Percentiles rank a stretch among this genome's conserved stretches.
Conservation (phyloP, 1,140 invertebrate species). For the Drosophila carrolli region DNA sequence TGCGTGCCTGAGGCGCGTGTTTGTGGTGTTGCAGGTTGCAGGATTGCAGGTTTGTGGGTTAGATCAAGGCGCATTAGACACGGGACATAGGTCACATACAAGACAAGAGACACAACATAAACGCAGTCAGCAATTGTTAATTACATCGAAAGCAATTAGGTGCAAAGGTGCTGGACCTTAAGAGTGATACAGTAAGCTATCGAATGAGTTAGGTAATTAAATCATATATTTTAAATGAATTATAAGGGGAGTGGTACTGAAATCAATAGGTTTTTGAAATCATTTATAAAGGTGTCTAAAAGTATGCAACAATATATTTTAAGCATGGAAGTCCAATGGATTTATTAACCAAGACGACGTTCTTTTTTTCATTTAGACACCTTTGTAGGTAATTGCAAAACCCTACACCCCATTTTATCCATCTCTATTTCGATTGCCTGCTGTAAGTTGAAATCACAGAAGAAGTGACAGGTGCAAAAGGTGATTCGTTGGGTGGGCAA, state of each 20-base stretch:
- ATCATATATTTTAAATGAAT: too few species aligned
- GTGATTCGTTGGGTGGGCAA: constrained; percentile 45
- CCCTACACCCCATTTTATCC: too few species aligned
- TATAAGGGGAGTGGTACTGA: too few species aligned
- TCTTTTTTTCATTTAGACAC: too few species aligned
- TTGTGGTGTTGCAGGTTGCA: constrained; percentile 32
- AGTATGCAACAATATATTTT: too few species aligned
- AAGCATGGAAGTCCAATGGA: too few species aligned
- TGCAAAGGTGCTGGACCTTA: constrained; percentile 9
- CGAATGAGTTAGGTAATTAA: background rate
- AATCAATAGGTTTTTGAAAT: too few species aligned
- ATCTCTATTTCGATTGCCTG: background rate
- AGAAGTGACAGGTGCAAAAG: constrained; percentile 28
- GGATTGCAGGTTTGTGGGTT: constrained; percentile 46
- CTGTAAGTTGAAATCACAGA: constrained; percentile 22
- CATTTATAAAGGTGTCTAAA: too few species aligned
- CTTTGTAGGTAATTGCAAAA: too few species aligned
- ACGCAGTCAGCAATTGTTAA: constrained; percentile 52
- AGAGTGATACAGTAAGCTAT: constrained; percentile 4
- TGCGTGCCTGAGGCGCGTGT: constrained; percentile 85
- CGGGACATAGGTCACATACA: constrained; percentile 62
- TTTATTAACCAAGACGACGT: too few species aligned
- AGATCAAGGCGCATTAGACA: constrained; percentile 65
- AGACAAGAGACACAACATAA: constrained; percentile 68
- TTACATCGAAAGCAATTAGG: constrained; percentile 51